A percentile compares a stretch with the other conserved stretches of the same genome.
Conservation (phyloP, 2,888 invertebrate species). For the Tromatobia lineatoria region DNA sequence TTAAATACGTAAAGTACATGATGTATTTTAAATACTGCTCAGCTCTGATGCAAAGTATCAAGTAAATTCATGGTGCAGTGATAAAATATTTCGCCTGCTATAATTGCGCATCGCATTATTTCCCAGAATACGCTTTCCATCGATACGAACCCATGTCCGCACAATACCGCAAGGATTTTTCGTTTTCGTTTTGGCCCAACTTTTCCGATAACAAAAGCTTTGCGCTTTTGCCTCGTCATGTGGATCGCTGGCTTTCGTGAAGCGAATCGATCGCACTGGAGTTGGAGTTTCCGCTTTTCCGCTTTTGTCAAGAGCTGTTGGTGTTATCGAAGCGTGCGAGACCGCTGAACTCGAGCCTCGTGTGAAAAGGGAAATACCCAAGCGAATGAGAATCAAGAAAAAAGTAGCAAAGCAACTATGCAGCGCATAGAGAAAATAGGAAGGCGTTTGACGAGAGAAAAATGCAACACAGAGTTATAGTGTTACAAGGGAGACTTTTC, state of each 20-base stretch:
- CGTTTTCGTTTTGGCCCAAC: neutral
- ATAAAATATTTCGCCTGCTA: too few relatives aligned
- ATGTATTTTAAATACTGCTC: too few relatives aligned
- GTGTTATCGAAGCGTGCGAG: neutral
- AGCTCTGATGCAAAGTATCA: too few relatives aligned
- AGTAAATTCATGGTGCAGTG: too few relatives aligned
- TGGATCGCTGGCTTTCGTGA: neutral
- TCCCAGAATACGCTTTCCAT: neutral
- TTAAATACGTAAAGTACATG: too few relatives aligned
- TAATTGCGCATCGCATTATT: too few relatives aligned
- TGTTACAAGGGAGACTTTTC: neutral
- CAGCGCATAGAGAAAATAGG: neutral
- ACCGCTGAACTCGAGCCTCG: neutral
- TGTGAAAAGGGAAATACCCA: neutral
- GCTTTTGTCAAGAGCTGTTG: conserved; percentile 7
- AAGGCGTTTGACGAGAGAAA: conserved; percentile 3
- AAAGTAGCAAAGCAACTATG: neutral
- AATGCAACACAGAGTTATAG: conserved; percentile 11
- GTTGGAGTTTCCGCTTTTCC: conserved; percentile 1
- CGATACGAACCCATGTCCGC: neutral
- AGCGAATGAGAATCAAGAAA: neutral
- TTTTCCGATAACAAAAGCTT: conserved; percentile 1
- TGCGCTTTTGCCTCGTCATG: neutral
- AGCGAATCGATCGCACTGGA: neutral
- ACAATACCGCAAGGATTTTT: neutral